Percentiles rank a stretch among this genome's conserved stretches.
Evolutionary conservation across 2,888 invertebrate genomes (phyloP).

Genomic region (Lasiommata megera): DNA sequence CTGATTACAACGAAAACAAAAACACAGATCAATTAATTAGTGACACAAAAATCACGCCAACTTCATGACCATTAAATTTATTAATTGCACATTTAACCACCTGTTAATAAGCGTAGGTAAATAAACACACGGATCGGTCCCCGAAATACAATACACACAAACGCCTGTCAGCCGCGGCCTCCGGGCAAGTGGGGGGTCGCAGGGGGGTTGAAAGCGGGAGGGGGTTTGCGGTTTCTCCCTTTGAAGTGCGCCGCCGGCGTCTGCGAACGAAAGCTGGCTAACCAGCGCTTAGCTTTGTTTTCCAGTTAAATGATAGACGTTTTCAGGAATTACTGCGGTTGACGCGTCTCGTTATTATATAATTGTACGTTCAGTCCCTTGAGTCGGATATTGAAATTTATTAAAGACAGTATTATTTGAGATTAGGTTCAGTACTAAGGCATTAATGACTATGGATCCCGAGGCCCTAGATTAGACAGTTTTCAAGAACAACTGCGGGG

Average conservation of each 20-base stretch:
- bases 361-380: slow-evolving; percentile 28
- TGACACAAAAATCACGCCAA: slow-evolving; percentile 2
- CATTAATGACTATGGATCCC: too few species aligned
- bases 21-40: not conserved
- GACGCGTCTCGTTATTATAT: slow-evolving; percentile 40
- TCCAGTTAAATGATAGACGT: slow-evolving; percentile 68
- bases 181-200: slow-evolving; percentile 36
- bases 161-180: slow-evolving; percentile 46
- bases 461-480: too few species aligned
- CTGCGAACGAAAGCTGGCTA: slow-evolving; percentile 73
- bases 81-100: slow-evolving; percentile 41
- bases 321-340: slow-evolving; percentile 55
- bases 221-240: slow-evolving; percentile 63
- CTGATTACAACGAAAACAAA: not conserved
- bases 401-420: not conserved
- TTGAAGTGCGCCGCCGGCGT: slow-evolving; percentile 67
- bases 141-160: slow-evolving; percentile 65
- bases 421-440: too few species aligned
- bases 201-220: slow-evolving; percentile 42
- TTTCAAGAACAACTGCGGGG: too few species aligned
- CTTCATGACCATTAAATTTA: slow-evolving; percentile 11
- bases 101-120: slow-evolving; percentile 47
- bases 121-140: slow-evolving; percentile 55
- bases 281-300: slow-evolving; percentile 77
- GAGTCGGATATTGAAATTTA: slow-evolving; percentile 23